These are phyloP conservation scores for Haemorhous mexicanus DNA, from an alignment of 2,113 vertebrate species.

Conservation along the genomic window DNA sequence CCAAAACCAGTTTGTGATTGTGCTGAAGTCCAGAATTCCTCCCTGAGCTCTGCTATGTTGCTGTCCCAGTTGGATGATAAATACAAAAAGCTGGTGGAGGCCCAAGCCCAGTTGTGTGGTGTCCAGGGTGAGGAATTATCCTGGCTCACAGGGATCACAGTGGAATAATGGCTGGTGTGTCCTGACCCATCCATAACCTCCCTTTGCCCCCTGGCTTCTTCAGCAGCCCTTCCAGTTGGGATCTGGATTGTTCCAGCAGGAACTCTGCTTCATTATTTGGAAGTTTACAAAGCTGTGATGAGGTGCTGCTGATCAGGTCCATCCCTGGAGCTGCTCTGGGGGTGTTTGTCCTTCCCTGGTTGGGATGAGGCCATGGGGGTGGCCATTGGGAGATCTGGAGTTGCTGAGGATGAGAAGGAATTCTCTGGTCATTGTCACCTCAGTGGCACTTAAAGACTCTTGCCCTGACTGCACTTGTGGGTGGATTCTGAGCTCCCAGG, in stretches of 20 bases:
- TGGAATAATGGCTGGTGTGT: fast-evolving
- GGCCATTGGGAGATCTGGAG: neutral
- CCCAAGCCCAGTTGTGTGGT: neutral
- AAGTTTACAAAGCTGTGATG: neutral
- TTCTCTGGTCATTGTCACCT: neutral
- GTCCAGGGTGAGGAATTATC: neutral
- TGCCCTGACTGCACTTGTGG: neutral
- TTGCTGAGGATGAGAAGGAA: neutral
- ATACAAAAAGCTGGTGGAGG: neutral
- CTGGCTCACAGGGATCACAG: neutral
- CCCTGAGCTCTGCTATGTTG: fast-evolving
- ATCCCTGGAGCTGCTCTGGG: neutral
- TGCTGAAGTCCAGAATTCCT: neutral
- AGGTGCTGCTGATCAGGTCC: neutral
- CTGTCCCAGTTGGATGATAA: neutral
- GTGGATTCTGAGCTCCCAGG: neutral
- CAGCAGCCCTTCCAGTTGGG: neutral
- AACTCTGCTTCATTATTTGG: neutral
- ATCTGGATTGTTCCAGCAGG: neutral
- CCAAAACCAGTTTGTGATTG: neutral
- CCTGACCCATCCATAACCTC: neutral
- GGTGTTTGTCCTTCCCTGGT: neutral
- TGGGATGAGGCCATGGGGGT: neutral
- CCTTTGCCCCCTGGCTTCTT: neutral
- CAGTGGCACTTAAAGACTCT: neutral